Conservation (phyloP, 2,113 vertebrate genomes). For the Oryzias curvinotus region DNA sequence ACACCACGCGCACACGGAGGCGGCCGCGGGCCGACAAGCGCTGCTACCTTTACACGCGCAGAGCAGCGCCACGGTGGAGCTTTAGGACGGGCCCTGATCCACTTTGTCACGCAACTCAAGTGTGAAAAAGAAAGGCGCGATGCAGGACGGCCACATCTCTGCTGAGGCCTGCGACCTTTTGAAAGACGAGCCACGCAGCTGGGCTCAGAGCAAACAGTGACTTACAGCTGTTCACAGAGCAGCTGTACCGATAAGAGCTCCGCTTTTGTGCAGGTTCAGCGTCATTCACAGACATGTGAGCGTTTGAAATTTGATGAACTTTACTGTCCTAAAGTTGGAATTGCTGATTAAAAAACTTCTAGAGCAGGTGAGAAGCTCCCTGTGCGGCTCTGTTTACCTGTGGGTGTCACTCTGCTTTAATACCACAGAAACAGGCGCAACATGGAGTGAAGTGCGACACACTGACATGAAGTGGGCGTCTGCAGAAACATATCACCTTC, state of each 20-base stretch:
- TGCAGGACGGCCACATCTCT: slow-evolving; percentile 11
- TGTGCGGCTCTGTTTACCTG: slow-evolving; percentile 10
- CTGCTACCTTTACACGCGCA: slow-evolving; percentile 15
- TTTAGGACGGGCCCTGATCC: not conserved
- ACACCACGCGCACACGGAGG: slow-evolving; percentile 32
- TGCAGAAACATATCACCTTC: slow-evolving; percentile 61
- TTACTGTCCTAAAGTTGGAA: not conserved
- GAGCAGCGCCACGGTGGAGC: not conserved
- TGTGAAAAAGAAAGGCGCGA: slow-evolving; percentile 27
- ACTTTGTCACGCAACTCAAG: slow-evolving; percentile 5
- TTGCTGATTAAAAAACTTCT: not conserved
- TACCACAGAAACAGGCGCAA: slow-evolving; percentile 54
- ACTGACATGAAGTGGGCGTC: slow-evolving; percentile 64
- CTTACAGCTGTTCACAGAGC: slow-evolving; percentile 17
- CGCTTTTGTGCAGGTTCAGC: not conserved
- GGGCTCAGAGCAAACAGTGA: slow-evolving; percentile 25
- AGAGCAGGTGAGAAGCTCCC: too few species aligned
- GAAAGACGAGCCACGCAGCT: slow-evolving; percentile 17
- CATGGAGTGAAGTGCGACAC: slow-evolving; percentile 28
- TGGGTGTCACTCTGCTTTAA: slow-evolving; percentile 30
- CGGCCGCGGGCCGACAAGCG: slow-evolving; percentile 36
- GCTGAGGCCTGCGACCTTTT: slow-evolving; percentile 45
- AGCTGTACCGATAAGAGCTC: slow-evolving; percentile 6
- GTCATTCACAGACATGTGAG: not conserved
- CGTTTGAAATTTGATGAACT: not conserved